These are phyloP conservation scores for Malthinus flaveolus DNA, from an alignment of 2,888 invertebrate genomes.

Conservation along the genomic window DNA sequence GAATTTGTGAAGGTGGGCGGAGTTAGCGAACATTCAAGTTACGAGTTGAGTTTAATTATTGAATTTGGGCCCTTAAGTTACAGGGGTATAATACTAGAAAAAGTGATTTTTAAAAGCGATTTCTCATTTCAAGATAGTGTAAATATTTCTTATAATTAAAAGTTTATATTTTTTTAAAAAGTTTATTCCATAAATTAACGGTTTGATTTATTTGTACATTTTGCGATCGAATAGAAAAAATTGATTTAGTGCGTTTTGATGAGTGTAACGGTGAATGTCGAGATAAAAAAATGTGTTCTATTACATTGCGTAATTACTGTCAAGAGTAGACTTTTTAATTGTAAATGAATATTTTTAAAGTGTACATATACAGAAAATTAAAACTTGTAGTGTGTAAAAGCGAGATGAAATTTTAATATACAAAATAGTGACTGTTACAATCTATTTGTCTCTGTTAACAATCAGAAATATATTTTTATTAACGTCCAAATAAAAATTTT, in stretches of 20 bases:
- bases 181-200: no score
- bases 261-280: not conserved
- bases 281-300: conserved; percentile 4
- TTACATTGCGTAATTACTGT: conserved; percentile 17
- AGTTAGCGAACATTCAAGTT: no score
- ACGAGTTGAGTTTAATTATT: no score
- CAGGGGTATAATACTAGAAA: no score
- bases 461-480: conserved; percentile 8
- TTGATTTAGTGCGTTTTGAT: not conserved
- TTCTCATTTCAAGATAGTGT: no score
- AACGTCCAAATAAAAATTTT: not conserved
- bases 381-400: conserved; percentile 28
- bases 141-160: no score
- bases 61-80: no score
- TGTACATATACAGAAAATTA: conserved; percentile 36
- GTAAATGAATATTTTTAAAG: conserved; percentile 15
- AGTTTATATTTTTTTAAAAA: no score
- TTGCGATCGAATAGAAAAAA: no score
- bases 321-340: conserved; percentile 29
- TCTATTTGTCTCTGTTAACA: conserved; percentile 18
- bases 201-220: no score
- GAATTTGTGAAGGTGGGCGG: no score
- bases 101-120: no score
- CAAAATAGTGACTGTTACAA: conserved; percentile 7
- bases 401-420: conserved; percentile 10